Evolutionary conservation across 2,113 vertebrate species (phyloP).

Genomic region (Nothocercus nigrocapillus): DNA sequence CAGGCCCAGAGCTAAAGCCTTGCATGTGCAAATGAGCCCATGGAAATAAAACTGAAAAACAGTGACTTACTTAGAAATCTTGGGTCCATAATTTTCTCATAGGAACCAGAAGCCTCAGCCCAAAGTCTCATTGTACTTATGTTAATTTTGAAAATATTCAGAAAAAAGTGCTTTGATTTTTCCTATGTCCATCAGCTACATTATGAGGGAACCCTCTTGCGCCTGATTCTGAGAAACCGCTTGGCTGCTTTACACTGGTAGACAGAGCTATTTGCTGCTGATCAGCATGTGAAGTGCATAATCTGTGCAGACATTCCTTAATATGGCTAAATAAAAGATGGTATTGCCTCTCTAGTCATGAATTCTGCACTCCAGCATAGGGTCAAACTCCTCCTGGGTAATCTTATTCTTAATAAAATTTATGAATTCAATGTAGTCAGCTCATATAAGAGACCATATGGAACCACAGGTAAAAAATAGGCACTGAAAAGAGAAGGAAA

Average conservation of each 20-base stretch:
- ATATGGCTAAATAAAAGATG: neutral
- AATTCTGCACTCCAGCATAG: slow-evolving; percentile 13
- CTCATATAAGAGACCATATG: neutral
- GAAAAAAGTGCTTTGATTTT: neutral
- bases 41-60: neutral
- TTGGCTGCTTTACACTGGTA: neutral
- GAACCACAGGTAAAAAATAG: neutral
- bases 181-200: neutral
- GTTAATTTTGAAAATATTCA: neutral
- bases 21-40: neutral
- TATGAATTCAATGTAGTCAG: neutral
- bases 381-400: slow-evolving; percentile 5
- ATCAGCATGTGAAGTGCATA: neutral
- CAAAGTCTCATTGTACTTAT: neutral
- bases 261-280: neutral
- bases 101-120: neutral
- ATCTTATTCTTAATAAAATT: neutral
- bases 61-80: neutral
- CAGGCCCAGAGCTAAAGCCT: neutral
- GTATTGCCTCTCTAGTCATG: neutral
- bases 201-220: neutral
- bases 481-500: neutral
- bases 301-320: neutral
- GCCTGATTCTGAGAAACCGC: neutral
- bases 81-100: neutral